phyloP scores from a whole-genome alignment of 1,140 invertebrate genomes.

The Aphaenogaster floridana region DNA sequence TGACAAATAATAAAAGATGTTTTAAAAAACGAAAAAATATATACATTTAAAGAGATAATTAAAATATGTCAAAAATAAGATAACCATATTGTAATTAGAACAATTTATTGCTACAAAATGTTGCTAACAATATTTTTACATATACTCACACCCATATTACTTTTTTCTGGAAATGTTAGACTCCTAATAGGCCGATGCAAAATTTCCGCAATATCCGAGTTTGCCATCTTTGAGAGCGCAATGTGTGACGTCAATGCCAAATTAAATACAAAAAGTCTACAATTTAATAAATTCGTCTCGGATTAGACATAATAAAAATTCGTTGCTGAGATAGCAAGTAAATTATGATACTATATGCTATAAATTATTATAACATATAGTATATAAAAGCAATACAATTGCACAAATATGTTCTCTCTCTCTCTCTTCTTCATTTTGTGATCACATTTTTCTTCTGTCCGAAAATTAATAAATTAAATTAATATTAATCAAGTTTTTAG shows the following conservation, averaged over 20 bases:
- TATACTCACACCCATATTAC: conserved; percentile 82
- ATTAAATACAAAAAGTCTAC: conserved; percentile 51
- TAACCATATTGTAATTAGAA: background rate
- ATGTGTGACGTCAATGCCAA: conserved; percentile 20
- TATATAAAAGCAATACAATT: background rate
- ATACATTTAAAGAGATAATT: background rate
- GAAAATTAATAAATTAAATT: background rate
- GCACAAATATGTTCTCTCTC: background rate
- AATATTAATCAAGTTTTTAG: background rate
- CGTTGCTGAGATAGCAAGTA: background rate
- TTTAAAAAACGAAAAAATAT: background rate
- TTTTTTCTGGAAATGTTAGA: conserved; percentile 81
- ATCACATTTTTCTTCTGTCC: background rate
- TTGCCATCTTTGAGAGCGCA: conserved; percentile 55
- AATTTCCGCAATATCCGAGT: conserved; percentile 83
- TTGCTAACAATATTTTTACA: background rate
- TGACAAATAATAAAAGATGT: background rate
- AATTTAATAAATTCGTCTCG: conserved; percentile 7
- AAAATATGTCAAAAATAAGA: background rate
- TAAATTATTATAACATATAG: background rate
- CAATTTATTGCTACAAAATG: conserved; percentile 1
- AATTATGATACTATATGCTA: background rate
- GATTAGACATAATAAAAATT: conserved; percentile 1
- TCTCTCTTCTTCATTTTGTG: background rate
- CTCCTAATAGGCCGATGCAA: conserved; percentile 84